Conservation (phyloP, 2,888 invertebrate genomes). For the Phortica magna region DNA sequence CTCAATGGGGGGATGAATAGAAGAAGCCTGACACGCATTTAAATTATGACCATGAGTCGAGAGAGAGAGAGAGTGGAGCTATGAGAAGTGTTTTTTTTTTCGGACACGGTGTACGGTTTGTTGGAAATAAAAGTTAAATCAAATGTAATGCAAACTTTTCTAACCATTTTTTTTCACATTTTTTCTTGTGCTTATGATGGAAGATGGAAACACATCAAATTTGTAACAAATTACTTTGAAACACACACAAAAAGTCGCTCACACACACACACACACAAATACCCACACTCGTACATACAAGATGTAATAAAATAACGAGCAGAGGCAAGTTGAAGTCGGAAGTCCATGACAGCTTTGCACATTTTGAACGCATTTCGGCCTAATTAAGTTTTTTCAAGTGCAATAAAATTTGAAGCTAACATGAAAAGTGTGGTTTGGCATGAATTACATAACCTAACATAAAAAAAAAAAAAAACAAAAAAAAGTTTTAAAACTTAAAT, state of each 20-base stretch:
- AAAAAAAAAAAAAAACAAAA: conserved; percentile 63
- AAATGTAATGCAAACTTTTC: conserved; percentile 33
- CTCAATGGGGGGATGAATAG: not conserved
- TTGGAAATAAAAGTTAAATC: conserved; percentile 30
- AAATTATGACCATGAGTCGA: conserved; percentile 25
- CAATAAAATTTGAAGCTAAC: conserved; percentile 71
- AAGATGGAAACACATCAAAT: conserved; percentile 74
- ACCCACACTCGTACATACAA: not conserved
- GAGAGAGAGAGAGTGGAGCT: too few species aligned
- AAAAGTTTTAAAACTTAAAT: conserved; percentile 70
- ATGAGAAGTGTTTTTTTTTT: not conserved
- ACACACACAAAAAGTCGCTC: not conserved
- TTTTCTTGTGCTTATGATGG: conserved; percentile 31
- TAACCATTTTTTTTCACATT: not conserved
- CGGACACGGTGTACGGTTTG: not conserved
- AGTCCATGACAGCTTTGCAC: not conserved
- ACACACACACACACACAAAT: too few species aligned
- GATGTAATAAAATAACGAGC: conserved; percentile 37
- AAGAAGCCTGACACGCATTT: conserved; percentile 29
- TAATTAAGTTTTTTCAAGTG: conserved; percentile 76
- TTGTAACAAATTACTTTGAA: conserved; percentile 74
- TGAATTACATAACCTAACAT: not conserved
- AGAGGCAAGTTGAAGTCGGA: conserved; percentile 50
- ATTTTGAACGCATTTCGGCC: conserved; percentile 67
- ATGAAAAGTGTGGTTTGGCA: not conserved